Percentiles rank a stretch among this genome's conserved stretches.
Evolutionary conservation across 2,888 invertebrate genomes (phyloP).

Genomic region (Hyppa rectilinea): DNA sequence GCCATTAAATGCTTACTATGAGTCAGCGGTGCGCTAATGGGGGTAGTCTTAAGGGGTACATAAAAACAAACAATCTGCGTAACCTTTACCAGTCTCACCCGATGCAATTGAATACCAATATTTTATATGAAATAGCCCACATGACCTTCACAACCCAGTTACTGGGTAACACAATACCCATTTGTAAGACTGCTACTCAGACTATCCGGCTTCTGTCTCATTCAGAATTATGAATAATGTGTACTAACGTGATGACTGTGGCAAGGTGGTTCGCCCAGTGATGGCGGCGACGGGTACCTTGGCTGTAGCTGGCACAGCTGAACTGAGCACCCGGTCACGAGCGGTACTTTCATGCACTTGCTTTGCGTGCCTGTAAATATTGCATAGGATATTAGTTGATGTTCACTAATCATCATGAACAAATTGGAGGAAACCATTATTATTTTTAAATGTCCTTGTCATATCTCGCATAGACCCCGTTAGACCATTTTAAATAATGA

Average conservation of each 20-base stretch:
- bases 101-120: not conserved
- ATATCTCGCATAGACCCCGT: too few species aligned
- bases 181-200: not conserved
- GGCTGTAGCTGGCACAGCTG: slow-evolving; percentile 63
- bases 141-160: not conserved
- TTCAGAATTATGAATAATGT: not conserved
- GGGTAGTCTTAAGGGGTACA: too few species aligned
- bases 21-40: too few species aligned
- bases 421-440: not conserved
- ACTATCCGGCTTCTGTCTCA: not conserved
- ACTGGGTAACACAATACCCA: not conserved
- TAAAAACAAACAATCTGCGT: too few species aligned
- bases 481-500: too few species aligned
- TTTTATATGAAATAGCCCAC: not conserved
- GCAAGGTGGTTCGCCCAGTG: slow-evolving; percentile 81
- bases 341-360: slow-evolving; percentile 91
- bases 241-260: slow-evolving; percentile 80
- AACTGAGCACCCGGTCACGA: slow-evolving; percentile 89
- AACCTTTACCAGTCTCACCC: too few species aligned
- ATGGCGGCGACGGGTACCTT: slow-evolving; percentile 90
- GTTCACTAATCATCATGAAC: not conserved
- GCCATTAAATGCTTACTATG: too few species aligned
- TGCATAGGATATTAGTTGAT: not conserved
- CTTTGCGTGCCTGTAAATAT: slow-evolving; percentile 88
- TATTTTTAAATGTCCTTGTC: too few species aligned